Evolutionary conservation across 1,140 invertebrate species (phyloP).

Genomic region (Drosophila arawakana): DNA sequence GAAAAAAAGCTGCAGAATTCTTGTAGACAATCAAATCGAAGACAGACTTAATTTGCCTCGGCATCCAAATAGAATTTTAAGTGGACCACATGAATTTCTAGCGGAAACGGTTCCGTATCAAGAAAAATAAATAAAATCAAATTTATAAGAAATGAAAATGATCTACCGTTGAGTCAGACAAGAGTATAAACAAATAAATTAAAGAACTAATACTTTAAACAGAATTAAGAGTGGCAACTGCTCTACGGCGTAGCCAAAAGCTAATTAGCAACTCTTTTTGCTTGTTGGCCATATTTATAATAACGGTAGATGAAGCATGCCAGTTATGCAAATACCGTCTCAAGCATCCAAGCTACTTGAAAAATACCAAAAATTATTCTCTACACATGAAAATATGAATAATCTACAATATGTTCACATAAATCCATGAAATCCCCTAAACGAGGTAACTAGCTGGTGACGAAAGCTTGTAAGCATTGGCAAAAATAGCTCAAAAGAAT

Average conservation of each 20-base stretch:
- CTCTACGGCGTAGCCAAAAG: constrained; percentile 15
- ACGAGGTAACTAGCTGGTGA: too few relatives aligned
- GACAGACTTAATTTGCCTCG: constrained; percentile 24
- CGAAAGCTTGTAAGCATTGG: too few relatives aligned
- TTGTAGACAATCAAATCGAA: constrained; percentile 45
- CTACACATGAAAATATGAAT: background rate
- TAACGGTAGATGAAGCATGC: constrained; percentile 26
- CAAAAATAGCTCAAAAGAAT: too few relatives aligned
- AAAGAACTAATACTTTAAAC: constrained; percentile 11
- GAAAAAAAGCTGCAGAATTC: background rate
- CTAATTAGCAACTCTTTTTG: constrained; percentile 47
- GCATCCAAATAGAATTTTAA: constrained; percentile 34
- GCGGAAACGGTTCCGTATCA: constrained; percentile 60
- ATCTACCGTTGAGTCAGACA: constrained; percentile 27
- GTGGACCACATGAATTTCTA: constrained; percentile 38
- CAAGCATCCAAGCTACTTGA: constrained; percentile 16
- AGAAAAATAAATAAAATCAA: background rate
- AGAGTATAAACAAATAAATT: constrained; percentile 21
- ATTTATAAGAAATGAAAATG: constrained; percentile 1
- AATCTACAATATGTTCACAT: constrained; percentile 17
- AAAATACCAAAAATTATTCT: constrained; percentile 7
- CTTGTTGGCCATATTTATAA: background rate
- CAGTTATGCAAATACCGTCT: constrained; percentile 36
- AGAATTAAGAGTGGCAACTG: constrained; percentile 8
- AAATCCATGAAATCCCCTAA: too few relatives aligned